These are phyloP conservation scores for Anas capensis DNA, from an alignment of 2,797 vertebrate species.

Conservation along the genomic window DNA sequence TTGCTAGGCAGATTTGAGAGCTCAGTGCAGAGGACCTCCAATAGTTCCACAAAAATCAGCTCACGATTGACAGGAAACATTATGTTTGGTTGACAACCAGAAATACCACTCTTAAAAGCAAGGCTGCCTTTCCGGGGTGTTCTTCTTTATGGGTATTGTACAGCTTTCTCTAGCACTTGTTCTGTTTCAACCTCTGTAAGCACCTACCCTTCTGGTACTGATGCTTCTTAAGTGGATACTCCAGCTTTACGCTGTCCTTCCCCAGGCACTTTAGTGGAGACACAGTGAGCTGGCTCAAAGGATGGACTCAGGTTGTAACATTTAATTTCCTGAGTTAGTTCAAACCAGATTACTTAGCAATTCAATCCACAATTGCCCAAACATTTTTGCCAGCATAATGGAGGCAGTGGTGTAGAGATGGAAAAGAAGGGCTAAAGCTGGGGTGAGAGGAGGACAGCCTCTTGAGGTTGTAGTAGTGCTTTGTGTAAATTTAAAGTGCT, in stretches of 20 bases:
- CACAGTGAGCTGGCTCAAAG: neutral
- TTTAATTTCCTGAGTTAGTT: neutral
- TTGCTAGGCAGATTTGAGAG: neutral
- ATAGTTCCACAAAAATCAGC: neutral
- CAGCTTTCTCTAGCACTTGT: neutral
- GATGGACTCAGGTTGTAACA: neutral
- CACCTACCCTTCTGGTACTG: neutral
- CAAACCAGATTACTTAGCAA: neutral
- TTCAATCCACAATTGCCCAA: neutral
- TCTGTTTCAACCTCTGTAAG: neutral
- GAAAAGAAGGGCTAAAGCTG: neutral
- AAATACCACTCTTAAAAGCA: neutral
- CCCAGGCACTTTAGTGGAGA: neutral
- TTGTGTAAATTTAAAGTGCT: neutral
- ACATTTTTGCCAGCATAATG: neutral
- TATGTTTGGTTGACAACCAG: neutral
- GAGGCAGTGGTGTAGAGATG: neutral
- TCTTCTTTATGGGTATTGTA: neutral
- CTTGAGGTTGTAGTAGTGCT: neutral
- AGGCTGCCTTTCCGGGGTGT: accelerated
- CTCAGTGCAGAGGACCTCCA: neutral
- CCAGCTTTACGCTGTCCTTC: neutral
- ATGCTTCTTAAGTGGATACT: neutral
- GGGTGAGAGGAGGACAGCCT: neutral
- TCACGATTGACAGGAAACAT: neutral